Evolutionary conservation across 2,888 invertebrate species (phyloP).

Genomic region (Amphipyra tragopoginis): DNA sequence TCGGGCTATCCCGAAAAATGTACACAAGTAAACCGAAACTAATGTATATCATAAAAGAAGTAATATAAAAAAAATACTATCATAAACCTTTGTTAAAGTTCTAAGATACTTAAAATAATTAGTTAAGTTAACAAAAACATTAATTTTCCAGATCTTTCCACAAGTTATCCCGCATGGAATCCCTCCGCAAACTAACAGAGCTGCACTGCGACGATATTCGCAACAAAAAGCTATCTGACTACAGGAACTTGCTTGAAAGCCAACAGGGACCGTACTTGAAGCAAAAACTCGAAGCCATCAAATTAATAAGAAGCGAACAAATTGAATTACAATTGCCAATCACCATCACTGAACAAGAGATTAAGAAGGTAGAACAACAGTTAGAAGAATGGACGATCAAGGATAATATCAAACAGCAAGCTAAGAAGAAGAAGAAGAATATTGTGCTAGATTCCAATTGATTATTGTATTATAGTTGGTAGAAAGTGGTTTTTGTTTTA

Average conservation of each 20-base stretch:
- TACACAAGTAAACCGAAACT: too few species aligned
- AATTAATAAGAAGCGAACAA: slow-evolving; percentile 94
- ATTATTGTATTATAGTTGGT: slow-evolving; percentile 46
- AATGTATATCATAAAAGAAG: too few species aligned
- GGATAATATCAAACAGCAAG: slow-evolving; percentile 80
- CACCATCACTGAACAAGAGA: slow-evolving; percentile 92
- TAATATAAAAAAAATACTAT: too few species aligned
- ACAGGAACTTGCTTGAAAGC: slow-evolving; percentile 91
- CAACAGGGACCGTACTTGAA: slow-evolving; percentile 93
- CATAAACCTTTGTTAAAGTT: too few species aligned
- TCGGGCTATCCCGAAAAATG: too few species aligned
- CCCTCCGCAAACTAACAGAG: slow-evolving; percentile 92
- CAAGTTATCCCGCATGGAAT: slow-evolving; percentile 92
- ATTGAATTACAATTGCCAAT: slow-evolving; percentile 91
- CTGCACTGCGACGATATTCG: slow-evolving; percentile 93
- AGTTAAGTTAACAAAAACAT: background rate
- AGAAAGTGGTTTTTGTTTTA: slow-evolving; percentile 25
- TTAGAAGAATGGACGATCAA: slow-evolving; percentile 85
- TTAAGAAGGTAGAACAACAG: slow-evolving; percentile 90
- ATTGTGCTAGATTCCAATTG: slow-evolving; percentile 69
- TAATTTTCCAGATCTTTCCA: slow-evolving; percentile 79
- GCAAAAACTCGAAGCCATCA: slow-evolving; percentile 93
- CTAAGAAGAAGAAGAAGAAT: slow-evolving; percentile 79
- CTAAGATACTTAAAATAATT: too few species aligned
- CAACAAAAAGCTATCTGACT: slow-evolving; percentile 91